Percentiles rank a stretch among this genome's conserved stretches.
Conservation (phyloP, 2,797 vertebrate genomes). For the Tarsius wallacei region DNA sequence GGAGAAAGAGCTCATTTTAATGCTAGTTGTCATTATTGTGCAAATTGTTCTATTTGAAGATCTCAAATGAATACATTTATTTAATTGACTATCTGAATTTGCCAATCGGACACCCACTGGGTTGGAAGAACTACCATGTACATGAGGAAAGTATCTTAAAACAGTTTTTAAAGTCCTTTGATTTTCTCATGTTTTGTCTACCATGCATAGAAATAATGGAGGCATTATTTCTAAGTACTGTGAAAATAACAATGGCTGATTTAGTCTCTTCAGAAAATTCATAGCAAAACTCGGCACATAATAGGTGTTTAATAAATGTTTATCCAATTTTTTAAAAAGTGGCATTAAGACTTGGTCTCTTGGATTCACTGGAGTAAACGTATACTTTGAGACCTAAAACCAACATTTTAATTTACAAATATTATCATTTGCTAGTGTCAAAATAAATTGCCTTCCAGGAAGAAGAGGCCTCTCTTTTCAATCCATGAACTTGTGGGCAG, state of each 20-base stretch:
- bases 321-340: background rate
- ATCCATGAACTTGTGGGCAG: background rate
- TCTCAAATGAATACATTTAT: background rate
- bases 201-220: too few relatives aligned
- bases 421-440: background rate
- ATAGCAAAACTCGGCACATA: background rate
- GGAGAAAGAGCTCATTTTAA: background rate
- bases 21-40: background rate
- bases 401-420: background rate
- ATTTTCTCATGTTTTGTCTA: background rate
- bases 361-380: background rate
- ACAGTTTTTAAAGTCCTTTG: background rate
- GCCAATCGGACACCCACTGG: background rate
- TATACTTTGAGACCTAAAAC: background rate
- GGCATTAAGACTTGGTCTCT: background rate
- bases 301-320: background rate
- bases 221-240: background rate
- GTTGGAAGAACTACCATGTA: background rate
- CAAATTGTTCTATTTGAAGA: background rate
- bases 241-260: background rate
- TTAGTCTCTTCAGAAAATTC: background rate
- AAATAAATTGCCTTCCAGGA: background rate
- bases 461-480: background rate
- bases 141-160: background rate
- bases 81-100: slow-evolving; percentile 3